phyloP scores from a whole-genome alignment of 2,113 vertebrate species.

The Peucedramus taeniatus region DNA sequence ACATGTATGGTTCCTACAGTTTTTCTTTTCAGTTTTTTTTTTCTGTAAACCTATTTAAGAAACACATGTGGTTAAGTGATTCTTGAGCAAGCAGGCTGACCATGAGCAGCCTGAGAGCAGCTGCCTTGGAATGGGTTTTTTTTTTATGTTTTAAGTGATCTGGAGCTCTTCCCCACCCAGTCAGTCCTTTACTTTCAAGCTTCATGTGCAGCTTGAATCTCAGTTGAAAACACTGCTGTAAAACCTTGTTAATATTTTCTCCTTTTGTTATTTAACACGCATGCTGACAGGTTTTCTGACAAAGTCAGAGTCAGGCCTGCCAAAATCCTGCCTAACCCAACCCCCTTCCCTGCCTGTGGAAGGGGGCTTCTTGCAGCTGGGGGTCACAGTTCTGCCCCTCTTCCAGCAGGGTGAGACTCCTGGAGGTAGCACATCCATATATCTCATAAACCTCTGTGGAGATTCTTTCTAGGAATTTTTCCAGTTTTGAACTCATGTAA shows the following conservation, averaged over 20 bases:
- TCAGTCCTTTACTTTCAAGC: neutral
- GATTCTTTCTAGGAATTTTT: neutral
- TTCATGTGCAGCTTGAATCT: neutral
- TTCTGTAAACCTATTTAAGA: neutral
- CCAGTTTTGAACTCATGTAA: fast-evolving
- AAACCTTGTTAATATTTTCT: neutral
- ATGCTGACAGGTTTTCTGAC: neutral
- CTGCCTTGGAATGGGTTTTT: neutral
- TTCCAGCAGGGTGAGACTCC: neutral
- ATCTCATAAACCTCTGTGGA: neutral
- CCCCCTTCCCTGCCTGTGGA: neutral
- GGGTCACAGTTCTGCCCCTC: neutral
- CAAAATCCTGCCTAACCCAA: neutral
- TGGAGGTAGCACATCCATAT: neutral
- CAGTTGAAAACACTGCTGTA: neutral
- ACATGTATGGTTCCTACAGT: neutral
- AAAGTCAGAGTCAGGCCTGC: neutral
- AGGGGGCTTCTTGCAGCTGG: neutral
- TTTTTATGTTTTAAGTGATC: neutral
- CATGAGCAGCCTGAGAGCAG: neutral
- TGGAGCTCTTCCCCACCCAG: neutral
- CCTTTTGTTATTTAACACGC: neutral
- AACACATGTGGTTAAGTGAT: neutral
- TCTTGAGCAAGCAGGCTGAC: neutral
- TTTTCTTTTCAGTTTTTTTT: neutral